A percentile compares a stretch with the other conserved stretches of the same genome.
Conservation (phyloP, 1,140 invertebrate species). For the Camponotus vicinus region DNA sequence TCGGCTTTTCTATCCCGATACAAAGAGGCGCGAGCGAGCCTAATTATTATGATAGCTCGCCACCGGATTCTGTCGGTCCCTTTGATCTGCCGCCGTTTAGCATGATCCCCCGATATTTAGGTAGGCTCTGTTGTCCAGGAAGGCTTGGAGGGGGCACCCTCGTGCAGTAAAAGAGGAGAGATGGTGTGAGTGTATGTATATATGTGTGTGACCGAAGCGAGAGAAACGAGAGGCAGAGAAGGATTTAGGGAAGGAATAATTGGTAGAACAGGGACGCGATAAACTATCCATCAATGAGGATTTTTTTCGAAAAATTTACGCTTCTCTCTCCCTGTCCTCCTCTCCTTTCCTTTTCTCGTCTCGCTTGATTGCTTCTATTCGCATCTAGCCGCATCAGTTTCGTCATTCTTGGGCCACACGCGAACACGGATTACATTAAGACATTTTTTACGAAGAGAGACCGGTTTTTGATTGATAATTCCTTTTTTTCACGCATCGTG, state of each 20-base stretch:
- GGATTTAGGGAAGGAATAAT: slow-evolving; percentile 49
- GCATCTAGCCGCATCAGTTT: slow-evolving; percentile 15
- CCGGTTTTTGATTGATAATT: slow-evolving; percentile 58
- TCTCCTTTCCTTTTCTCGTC: slow-evolving; percentile 11
- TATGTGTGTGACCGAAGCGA: not conserved
- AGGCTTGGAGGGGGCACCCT: slow-evolving; percentile 45
- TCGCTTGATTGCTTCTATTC: slow-evolving; percentile 45
- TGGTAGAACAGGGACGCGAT: slow-evolving; percentile 62
- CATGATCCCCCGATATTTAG: slow-evolving; percentile 84
- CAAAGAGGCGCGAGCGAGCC: slow-evolving; percentile 85
- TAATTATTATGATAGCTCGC: slow-evolving; percentile 87
- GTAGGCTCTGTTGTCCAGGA: slow-evolving; percentile 76
- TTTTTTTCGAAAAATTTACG: slow-evolving; percentile 69
- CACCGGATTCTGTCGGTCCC: slow-evolving; percentile 85
- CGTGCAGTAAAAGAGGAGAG: slow-evolving; percentile 56
- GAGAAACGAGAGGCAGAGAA: not conserved
- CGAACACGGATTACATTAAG: slow-evolving; percentile 61
- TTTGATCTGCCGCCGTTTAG: slow-evolving; percentile 86
- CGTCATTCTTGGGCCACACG: slow-evolving; percentile 67
- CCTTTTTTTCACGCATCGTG: slow-evolving; percentile 28
- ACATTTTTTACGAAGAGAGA: slow-evolving; percentile 57
- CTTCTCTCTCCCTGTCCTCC: slow-evolving; percentile 39
- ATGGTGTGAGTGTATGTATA: slow-evolving; percentile 5
- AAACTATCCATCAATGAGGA: slow-evolving; percentile 76
- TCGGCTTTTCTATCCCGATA: slow-evolving; percentile 85